Conservation (phyloP, 2,888 invertebrate species). For the Ametastegia equiseti region DNA sequence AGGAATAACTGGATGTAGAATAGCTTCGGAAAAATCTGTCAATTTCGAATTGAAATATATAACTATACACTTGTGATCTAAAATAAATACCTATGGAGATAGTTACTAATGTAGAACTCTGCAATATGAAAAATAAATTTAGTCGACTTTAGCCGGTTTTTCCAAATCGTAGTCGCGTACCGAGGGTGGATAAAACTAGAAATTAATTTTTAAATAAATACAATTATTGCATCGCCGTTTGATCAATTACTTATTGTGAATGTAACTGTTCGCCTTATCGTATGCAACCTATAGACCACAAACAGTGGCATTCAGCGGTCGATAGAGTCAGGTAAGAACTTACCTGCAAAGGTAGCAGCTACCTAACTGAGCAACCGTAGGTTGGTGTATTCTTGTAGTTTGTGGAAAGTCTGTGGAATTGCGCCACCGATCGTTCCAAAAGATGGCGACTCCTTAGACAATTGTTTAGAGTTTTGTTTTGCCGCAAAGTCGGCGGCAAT, state of each 20-base stretch:
- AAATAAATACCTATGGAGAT: no score
- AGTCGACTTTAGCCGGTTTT: no score
- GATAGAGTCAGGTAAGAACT: background rate
- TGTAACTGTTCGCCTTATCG: background rate
- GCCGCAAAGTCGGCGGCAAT: slow-evolving; percentile 15
- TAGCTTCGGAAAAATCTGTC: background rate
- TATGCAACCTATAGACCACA: background rate
- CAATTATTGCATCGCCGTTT: no score
- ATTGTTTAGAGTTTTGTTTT: background rate
- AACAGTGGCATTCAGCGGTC: background rate
- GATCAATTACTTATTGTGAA: no score
- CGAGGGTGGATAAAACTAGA: no score
- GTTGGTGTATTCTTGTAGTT: background rate
- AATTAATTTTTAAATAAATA: no score
- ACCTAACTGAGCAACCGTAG: background rate
- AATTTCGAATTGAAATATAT: no score
- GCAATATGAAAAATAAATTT: no score
- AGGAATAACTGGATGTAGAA: background rate
- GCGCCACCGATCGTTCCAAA: background rate
- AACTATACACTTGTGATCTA: no score
- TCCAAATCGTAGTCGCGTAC: no score
- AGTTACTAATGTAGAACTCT: no score
- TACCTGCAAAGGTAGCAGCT: no score
- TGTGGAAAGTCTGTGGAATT: background rate
- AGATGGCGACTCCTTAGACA: background rate